phyloP scores from a whole-genome alignment of 2,113 vertebrate species.

The Cacatua alba region DNA sequence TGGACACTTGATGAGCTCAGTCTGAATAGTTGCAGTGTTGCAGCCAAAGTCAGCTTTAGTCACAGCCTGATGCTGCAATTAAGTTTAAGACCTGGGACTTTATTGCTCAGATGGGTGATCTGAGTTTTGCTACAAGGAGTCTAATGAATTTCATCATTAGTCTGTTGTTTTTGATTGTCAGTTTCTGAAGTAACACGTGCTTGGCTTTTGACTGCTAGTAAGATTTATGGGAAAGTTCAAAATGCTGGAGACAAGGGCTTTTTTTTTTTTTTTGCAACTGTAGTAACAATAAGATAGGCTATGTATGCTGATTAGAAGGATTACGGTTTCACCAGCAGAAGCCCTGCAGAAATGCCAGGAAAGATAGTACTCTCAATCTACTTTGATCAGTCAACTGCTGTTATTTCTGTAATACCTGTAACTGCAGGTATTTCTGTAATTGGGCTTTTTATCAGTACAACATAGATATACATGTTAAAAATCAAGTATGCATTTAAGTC shows the following conservation, averaged over 20 bases:
- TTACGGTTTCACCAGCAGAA: neutral
- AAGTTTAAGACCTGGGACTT: constrained; percentile 27
- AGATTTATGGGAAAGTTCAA: constrained; percentile 17
- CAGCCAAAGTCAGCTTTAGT: constrained; percentile 18
- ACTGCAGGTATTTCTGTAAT: neutral
- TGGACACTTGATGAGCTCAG: neutral
- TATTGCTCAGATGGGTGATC: constrained; percentile 29
- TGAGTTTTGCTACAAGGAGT: neutral
- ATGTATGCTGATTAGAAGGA: neutral
- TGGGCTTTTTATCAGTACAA: neutral
- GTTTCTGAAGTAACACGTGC: neutral
- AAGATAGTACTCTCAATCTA: neutral
- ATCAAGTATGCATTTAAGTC: neutral
- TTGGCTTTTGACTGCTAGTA: neutral
- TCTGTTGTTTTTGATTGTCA: neutral
- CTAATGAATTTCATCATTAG: constrained; percentile 42
- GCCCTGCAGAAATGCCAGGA: neutral
- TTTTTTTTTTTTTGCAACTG: neutral
- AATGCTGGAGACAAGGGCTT: neutral
- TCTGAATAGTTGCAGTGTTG: neutral
- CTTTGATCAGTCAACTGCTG: neutral
- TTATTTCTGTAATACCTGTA: neutral
- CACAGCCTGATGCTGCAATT: neutral
- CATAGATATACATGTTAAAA: neutral
- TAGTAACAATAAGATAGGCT: neutral